These are phyloP conservation scores for Benitochromis conjunctus DNA, from an alignment of 2,113 vertebrate species.

Conservation along the genomic window DNA sequence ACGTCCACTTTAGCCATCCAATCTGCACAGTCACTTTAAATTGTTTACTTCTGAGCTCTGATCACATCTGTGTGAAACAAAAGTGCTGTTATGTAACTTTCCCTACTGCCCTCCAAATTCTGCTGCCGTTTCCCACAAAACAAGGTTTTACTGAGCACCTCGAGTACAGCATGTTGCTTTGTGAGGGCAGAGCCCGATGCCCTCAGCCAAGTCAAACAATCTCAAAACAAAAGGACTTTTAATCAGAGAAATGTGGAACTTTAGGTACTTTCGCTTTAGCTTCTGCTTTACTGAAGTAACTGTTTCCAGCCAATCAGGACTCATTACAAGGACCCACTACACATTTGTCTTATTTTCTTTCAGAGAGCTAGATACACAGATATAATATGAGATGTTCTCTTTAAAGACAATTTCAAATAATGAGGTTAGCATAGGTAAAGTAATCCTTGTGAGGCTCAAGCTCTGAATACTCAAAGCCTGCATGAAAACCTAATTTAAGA, in stretches of 20 bases:
- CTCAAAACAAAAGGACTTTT: background rate
- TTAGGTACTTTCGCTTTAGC: background rate
- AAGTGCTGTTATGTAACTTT: background rate
- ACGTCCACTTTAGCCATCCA: background rate
- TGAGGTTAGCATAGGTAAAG: background rate
- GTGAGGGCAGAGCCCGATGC: background rate
- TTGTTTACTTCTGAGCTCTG: background rate
- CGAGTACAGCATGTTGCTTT: background rate
- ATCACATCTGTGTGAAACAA: background rate
- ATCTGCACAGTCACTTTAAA: background rate
- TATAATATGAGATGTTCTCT: background rate
- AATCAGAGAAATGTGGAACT: background rate
- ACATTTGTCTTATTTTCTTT: background rate
- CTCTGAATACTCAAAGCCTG: background rate
- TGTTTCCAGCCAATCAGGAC: too few relatives aligned
- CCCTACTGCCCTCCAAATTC: background rate
- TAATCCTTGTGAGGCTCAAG: background rate
- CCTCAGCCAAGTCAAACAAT: background rate
- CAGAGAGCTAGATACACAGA: background rate
- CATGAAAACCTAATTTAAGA: background rate
- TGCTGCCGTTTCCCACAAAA: background rate
- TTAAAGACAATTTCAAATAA: background rate
- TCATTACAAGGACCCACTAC: background rate
- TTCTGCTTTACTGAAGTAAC: accelerated
- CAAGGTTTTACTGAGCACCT: background rate